phyloP scores from a whole-genome alignment of 2,113 vertebrate genomes.

The Formicarius rufipectus region DNA sequence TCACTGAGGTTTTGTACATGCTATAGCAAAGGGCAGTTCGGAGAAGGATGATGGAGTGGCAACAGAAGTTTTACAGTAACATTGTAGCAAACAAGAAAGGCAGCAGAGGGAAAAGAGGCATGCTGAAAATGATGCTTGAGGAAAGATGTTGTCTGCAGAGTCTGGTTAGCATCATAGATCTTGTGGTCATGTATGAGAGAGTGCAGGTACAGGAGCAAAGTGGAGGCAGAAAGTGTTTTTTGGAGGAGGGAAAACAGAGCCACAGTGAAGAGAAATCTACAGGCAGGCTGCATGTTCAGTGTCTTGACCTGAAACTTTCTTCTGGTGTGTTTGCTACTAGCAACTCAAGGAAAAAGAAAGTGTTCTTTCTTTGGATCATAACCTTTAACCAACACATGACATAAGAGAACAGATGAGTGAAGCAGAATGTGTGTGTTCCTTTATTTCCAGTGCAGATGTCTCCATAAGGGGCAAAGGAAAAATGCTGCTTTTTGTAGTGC shows the following conservation, averaged over 20 bases:
- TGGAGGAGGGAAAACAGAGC: neutral
- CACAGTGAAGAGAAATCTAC: neutral
- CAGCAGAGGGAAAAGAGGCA: neutral
- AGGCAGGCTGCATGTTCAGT: neutral
- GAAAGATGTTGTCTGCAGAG: neutral
- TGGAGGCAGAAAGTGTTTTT: neutral
- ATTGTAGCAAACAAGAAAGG: neutral
- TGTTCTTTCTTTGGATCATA: neutral
- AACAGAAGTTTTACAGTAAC: neutral
- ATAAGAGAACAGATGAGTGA: neutral
- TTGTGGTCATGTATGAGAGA: neutral
- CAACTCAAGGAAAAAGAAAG: neutral
- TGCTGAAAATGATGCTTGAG: neutral
- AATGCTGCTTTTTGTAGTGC: neutral
- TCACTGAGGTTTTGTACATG: neutral
- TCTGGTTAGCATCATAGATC: neutral
- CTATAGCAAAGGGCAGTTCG: neutral
- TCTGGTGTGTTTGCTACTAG: neutral
- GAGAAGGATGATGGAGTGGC: neutral
- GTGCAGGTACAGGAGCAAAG: neutral
- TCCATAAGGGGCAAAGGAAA: neutral
- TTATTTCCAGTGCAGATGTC: slow-evolving; percentile 15
- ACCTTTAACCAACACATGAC: neutral
- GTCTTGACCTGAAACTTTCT: neutral
- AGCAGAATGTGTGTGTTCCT: slow-evolving; percentile 7